Evolutionary conservation across 1,140 invertebrate genomes (phyloP), one percentile per base, ranked within the genome.

Genomic region (Zaprionus kolodkinae): DNA sequence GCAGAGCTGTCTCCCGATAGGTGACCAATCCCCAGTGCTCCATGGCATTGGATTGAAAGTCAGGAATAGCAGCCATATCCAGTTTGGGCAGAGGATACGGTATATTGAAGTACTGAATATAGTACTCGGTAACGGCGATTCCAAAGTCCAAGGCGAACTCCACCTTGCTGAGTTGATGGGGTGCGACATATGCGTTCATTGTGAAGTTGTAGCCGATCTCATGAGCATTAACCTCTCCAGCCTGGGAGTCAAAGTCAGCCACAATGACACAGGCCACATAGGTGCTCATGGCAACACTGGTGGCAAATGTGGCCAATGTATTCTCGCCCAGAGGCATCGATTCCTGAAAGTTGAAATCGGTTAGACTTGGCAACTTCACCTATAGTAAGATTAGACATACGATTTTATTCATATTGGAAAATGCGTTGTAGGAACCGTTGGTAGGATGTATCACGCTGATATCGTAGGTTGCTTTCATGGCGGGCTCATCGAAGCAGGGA

Each of bases 401-500:
- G 30, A 72, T 21, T 72, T 93, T 91, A 91, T 94, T 93, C 96
- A 97, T 97, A 85, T 98, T 98, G 1, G 96, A 97, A 12, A 98
- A 93, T 3, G 96, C 96, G 35, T 94, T 93, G 83, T 97, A 97
- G 52, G 93, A 93, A 17, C 94, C 89, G 1, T 78, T 81, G 40
- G 92, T 92, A 1, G 96, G 96, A 90, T 95, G 95, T 1, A 96
- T 95, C 2, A 99, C 91, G n/a, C 95, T 95, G 7, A 99, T 95
- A n/a, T 94, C 94, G 93, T 96, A 99, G 56, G 95, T 96, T 3
- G 98, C 97, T 93, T 99, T 99, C 89, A 98, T 96, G 27, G 95
- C 95, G 0, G 99, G 98, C 91, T 99, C 98, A 93, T 99, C 99
- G 91, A 99, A 99, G 91, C 98, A 99, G 0, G 98, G 98, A 81